Evolutionary conservation across 2,113 vertebrate species (phyloP).

Genomic region (Cyprinodon tularosa): DNA sequence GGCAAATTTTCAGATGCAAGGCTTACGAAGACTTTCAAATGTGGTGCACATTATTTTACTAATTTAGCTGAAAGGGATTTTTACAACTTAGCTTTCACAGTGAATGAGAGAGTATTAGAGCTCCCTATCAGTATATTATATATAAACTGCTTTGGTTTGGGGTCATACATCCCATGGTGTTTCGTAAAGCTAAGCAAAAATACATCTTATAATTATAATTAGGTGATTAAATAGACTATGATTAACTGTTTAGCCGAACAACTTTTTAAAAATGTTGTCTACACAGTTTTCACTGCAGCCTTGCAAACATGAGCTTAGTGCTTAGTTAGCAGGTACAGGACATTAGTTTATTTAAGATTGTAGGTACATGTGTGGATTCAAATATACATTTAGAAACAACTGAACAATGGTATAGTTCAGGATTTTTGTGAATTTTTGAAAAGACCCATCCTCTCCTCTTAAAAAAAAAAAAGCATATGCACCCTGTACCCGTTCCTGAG

Average conservation of each 20-base stretch:
- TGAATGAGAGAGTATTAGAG: background rate
- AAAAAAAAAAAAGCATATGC: too few species aligned
- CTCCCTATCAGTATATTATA: too few species aligned
- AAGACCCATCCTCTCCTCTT: too few species aligned
- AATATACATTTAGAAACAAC: too few species aligned
- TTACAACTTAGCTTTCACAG: background rate
- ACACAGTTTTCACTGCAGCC: background rate
- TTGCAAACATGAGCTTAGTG: too few species aligned
- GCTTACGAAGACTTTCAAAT: background rate
- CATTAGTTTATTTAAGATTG: too few species aligned
- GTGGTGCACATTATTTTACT: background rate
- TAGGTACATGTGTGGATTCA: too few species aligned
- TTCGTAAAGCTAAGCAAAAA: background rate
- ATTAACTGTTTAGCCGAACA: too few species aligned
- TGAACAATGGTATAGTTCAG: too few species aligned
- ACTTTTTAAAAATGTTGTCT: background rate
- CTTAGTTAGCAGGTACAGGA: too few species aligned
- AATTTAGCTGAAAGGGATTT: background rate
- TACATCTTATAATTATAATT: background rate
- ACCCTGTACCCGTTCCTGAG: too few species aligned
- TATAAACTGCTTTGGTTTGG: background rate
- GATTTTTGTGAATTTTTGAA: too few species aligned
- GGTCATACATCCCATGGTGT: background rate
- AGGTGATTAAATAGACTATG: background rate
- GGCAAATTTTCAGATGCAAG: background rate